Base-by-base conservation (phyloP, 2,797 vertebrate genomes). In the Clarias fuscus region DNA sequence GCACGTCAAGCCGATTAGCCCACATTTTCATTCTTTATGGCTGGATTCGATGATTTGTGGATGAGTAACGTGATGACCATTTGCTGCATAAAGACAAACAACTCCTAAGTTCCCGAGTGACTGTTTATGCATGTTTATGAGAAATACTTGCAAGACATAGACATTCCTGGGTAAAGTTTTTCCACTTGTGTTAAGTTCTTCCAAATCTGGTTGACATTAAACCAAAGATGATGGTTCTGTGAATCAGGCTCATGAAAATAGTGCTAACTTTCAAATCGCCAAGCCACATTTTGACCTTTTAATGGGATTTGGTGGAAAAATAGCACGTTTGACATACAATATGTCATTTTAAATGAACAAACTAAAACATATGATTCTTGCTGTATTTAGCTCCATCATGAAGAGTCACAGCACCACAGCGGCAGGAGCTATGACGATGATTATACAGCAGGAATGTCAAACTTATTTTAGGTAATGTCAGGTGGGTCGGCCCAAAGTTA, bases 51-150 rank as follows among this genome's bases (percentile, higher is more conserved):
- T 79, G 27, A 58, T 84, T 72, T 43, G 53, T 71, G 40, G 37
- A 56, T 73, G 86, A 89, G 64, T 68, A 76, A 62, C 79, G 4
- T 64, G 82, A 88, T 88, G 88, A 89, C 71, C 71, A 87, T 61
- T 82, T 82, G 87, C 79, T 90, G 83, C 82, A 58, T 59, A 43
- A 67, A 71, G n/a, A 90, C 62, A 86, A 82, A 89, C 77, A 88
- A 86, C 84, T 92, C 64, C 80, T 84, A 72, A 61, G 65, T 71
- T 84, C 84, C 83, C 83, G 89, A 53, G 1, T 61, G 48, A 33
- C 22, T 81, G 62, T 61, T 67, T 40, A 43, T 72, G 40, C 75
- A n/a, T 80, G 85, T 83, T 76, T 84, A 68, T 75, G 30, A 84
- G 68, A 8, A 68, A 81, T 27, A 30, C 67, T 76, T 82, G 73